A percentile compares a stretch with the other conserved stretches of the same genome.
phyloP scores from a whole-genome alignment of 2,888 invertebrate genomes.

The Vanessa cardui region DNA sequence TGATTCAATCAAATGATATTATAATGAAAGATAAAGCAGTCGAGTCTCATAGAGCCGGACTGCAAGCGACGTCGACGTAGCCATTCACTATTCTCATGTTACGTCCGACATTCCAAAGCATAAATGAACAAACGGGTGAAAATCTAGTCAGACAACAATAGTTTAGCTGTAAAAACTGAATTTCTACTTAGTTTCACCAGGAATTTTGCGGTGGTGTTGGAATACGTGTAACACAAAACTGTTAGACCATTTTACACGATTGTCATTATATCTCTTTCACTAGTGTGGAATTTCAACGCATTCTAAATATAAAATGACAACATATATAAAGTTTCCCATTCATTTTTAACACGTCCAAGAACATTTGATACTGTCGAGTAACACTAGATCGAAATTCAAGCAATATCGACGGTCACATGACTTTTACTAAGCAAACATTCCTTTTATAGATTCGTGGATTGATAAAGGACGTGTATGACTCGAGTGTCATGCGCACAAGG shows the following conservation, averaged over 20 bases:
- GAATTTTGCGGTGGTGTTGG: slow-evolving; percentile 20
- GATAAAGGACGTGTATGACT: neutral
- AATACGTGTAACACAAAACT: slow-evolving; percentile 9
- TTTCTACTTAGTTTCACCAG: slow-evolving; percentile 17
- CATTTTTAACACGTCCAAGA: neutral
- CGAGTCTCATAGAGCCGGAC: slow-evolving; percentile 52
- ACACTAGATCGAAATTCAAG: neutral
- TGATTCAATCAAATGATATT: slow-evolving; percentile 1
- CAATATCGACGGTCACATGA: neutral
- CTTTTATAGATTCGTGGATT: neutral
- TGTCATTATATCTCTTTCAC: slow-evolving; percentile 14
- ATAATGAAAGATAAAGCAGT: slow-evolving; percentile 26
- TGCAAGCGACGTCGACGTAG: slow-evolving; percentile 48
- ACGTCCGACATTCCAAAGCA: slow-evolving; percentile 47
- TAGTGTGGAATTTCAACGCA: slow-evolving; percentile 16
- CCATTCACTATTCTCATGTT: slow-evolving; percentile 63
- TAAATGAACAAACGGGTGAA: slow-evolving; percentile 18
- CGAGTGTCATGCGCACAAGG: slow-evolving; percentile 22
- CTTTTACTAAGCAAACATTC: neutral
- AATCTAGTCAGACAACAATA: slow-evolving; percentile 28
- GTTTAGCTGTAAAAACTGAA: slow-evolving; percentile 26
- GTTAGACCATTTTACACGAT: slow-evolving; percentile 15
- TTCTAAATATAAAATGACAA: slow-evolving; percentile 10
- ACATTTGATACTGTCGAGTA: neutral
- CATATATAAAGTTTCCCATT: slow-evolving; percentile 5